These are phyloP conservation scores for Merops nubicus DNA, from an alignment of 2,113 vertebrate species.

Conservation along the genomic window DNA sequence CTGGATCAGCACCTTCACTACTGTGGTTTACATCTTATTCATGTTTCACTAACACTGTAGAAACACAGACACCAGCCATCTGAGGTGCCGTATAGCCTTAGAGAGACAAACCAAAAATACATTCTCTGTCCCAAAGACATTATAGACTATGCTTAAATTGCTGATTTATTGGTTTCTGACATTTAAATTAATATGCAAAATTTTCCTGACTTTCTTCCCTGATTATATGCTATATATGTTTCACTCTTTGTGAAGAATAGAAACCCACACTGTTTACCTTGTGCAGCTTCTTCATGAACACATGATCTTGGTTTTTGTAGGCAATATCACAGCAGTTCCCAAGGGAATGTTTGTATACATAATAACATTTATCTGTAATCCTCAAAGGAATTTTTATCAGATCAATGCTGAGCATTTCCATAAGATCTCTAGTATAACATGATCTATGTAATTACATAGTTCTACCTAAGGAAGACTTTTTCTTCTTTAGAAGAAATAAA, in stretches of 20 bases:
- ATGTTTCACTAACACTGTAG: background rate
- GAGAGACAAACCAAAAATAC: background rate
- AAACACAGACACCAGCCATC: background rate
- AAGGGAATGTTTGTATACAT: constrained; percentile 35
- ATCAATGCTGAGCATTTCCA: constrained; percentile 10
- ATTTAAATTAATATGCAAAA: background rate
- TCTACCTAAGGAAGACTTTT: background rate
- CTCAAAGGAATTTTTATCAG: constrained; percentile 1
- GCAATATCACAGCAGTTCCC: constrained; percentile 4
- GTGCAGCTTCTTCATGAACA: background rate
- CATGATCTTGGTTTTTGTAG: background rate
- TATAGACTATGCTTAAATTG: background rate
- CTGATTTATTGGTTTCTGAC: background rate
- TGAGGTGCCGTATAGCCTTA: background rate
- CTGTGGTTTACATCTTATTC: background rate
- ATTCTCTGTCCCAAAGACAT: background rate
- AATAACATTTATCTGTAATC: constrained; percentile 29
- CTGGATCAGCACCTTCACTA: constrained; percentile 10
- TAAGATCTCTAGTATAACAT: background rate
- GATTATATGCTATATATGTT: background rate
- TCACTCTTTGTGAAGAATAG: background rate
- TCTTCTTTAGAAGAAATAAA: background rate
- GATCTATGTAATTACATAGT: background rate
- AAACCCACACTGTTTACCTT: constrained; percentile 14
- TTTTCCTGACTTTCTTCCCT: background rate